Evolutionary conservation across 2,113 vertebrate species (phyloP).

Genomic region (Donacobius atricapilla): DNA sequence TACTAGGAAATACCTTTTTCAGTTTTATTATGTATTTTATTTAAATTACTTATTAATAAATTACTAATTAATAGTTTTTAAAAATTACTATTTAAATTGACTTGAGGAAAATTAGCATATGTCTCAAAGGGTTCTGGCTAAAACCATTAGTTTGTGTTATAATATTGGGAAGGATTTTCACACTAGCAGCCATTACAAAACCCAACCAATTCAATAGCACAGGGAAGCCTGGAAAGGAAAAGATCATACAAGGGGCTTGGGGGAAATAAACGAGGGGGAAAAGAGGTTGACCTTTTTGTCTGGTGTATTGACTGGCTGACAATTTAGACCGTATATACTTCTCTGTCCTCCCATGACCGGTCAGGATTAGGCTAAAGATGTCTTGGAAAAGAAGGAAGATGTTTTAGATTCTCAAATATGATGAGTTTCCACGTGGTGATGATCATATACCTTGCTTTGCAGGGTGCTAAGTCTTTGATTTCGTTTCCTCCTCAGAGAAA

Average conservation of each 20-base stretch:
- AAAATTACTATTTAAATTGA: not conserved
- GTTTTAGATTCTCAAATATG: not conserved
- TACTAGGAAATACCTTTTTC: not conserved
- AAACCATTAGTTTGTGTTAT: not conserved
- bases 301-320: not conserved
- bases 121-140: not conserved
- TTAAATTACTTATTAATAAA: not conserved
- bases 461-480: not conserved
- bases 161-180: not conserved
- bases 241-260: not conserved
- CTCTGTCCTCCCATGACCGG: not conserved
- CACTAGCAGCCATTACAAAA: not conserved
- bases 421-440: not conserved
- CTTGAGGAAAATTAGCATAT: not conserved
- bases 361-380: not conserved
- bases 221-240: not conserved
- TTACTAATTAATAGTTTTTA: not conserved
- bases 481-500: not conserved
- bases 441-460: not conserved
- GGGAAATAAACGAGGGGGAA: not conserved
- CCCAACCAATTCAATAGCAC: not conserved
- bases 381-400: not conserved
- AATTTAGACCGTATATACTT: not conserved
- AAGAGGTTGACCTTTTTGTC: not conserved
- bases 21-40: not conserved